Evolutionary conservation across 2,113 vertebrate genomes (phyloP).

Genomic region (Dolichallabes microphthalmus): DNA sequence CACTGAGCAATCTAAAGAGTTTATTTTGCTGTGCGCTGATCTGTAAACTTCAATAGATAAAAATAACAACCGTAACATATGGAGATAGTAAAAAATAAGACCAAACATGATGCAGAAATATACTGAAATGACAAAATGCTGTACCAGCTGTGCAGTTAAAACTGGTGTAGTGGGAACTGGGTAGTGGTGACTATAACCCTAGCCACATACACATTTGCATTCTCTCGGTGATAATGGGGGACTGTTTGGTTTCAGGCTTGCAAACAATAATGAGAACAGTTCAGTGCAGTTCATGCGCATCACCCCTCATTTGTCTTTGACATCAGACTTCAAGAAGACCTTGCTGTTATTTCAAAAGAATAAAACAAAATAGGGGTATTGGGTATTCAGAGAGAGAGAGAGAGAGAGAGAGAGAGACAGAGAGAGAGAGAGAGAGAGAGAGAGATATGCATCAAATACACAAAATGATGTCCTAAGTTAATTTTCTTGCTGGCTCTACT

Average conservation of each 20-base stretch:
- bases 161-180: neutral
- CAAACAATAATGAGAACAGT: slow-evolving; percentile 15
- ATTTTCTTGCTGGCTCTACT: slow-evolving; percentile 1
- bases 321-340: slow-evolving; percentile 7
- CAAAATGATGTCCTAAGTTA: slow-evolving; percentile 13
- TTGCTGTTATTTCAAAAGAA: slow-evolving; percentile 11
- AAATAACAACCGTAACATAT: neutral
- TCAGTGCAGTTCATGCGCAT: neutral
- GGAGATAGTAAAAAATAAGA: neutral
- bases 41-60: neutral
- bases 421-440: neutral
- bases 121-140: neutral
- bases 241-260: neutral
- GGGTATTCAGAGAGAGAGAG: neutral
- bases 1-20: neutral
- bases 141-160: slow-evolving; percentile 3
- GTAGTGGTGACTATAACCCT: neutral
- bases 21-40: neutral
- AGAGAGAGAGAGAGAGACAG: neutral
- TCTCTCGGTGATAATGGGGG: neutral
- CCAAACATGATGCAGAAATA: slow-evolving; percentile 5
- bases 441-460: neutral
- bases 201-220: neutral
- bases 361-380: neutral
- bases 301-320: neutral